Evolutionary conservation across 1,140 invertebrate genomes (phyloP), one percentile per base, ranked within the genome.

Genomic region (Aphaenogaster rudis): DNA sequence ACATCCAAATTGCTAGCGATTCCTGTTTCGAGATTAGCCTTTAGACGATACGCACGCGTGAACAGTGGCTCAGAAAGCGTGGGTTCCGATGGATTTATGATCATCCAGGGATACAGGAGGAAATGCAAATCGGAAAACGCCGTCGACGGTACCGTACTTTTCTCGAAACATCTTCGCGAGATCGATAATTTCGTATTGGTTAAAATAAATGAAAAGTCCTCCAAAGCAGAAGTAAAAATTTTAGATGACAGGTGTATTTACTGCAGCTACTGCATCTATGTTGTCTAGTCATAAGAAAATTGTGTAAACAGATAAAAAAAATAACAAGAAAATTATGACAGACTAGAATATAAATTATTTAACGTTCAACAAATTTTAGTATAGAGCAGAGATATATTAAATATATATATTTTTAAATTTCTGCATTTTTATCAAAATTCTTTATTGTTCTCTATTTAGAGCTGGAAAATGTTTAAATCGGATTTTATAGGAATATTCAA

Each of bases 61-160:
- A 86, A 88, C 36, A 88, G 71, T 69, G 72, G 67, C 59, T 87
- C 79, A 88, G 82, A 59, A 86, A 85, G 63, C 54, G 21, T 72
- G 54, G 39, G 50, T 84, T 77, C 63, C 61, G 91, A 92, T 88
- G 79, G 88, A 93, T 93, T 93, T 93, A 93, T 91, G 91, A 69
- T 92, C 88, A 92, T 92, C 87, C 89, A 86, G 52, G 64, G 52
- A 64, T 48, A 52, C 42, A 33, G 36, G 52, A 79, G 79, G 17
- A 92, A 89, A 92, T 93, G 89, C 80, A 92, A 92, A 92, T 92
- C 88, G 86, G 71, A 61, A 90, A 86, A 88, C 77, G 72, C 15
- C 2, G n/a, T 42, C 36, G 72, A 61, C 61, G 45, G 0, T 67
- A 15, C 28, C 36, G 45, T 42, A 28, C 0, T 11, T 52, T 48